A percentile compares a stretch with the other conserved stretches of the same genome.
Conservation (phyloP, 1,140 invertebrate species). For the Leucophenga varia region DNA sequence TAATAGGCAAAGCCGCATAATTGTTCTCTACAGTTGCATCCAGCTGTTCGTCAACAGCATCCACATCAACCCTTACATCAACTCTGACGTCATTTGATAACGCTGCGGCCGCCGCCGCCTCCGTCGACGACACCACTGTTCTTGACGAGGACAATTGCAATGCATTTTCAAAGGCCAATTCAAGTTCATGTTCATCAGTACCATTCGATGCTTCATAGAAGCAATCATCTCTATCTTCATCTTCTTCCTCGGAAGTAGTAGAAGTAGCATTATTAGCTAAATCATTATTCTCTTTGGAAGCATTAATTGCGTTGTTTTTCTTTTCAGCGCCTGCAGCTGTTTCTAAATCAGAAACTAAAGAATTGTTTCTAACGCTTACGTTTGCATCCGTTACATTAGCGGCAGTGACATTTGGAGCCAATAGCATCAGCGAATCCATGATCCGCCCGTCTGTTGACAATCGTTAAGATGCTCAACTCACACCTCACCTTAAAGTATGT, state of each 20-base stretch:
- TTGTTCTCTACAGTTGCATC: not conserved
- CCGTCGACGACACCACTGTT: not conserved
- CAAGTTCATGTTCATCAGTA: slow-evolving; percentile 31
- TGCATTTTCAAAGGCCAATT: slow-evolving; percentile 39
- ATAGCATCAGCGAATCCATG: too few species aligned
- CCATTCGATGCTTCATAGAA: slow-evolving; percentile 38
- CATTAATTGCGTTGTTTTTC: too few species aligned
- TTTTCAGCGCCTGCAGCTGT: too few species aligned
- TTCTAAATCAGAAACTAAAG: too few species aligned
- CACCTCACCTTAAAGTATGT: too few species aligned
- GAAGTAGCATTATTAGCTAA: slow-evolving; percentile 9
- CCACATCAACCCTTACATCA: slow-evolving; percentile 23
- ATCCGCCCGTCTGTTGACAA: too few species aligned
- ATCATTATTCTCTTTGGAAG: not conserved
- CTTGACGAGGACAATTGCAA: slow-evolving; percentile 17
- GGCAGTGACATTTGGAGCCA: too few species aligned
- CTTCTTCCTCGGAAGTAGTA: slow-evolving; percentile 29
- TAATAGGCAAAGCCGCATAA: not conserved
- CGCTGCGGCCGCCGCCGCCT: not conserved
- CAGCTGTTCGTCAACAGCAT: not conserved
- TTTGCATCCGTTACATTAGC: too few species aligned
- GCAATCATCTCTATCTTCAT: slow-evolving; percentile 30
- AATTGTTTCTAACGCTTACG: too few species aligned
- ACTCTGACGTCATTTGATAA: slow-evolving; percentile 35
- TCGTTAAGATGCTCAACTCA: too few species aligned